Conservation (phyloP, 2,113 vertebrate species). For the Callorhinus ursinus region DNA sequence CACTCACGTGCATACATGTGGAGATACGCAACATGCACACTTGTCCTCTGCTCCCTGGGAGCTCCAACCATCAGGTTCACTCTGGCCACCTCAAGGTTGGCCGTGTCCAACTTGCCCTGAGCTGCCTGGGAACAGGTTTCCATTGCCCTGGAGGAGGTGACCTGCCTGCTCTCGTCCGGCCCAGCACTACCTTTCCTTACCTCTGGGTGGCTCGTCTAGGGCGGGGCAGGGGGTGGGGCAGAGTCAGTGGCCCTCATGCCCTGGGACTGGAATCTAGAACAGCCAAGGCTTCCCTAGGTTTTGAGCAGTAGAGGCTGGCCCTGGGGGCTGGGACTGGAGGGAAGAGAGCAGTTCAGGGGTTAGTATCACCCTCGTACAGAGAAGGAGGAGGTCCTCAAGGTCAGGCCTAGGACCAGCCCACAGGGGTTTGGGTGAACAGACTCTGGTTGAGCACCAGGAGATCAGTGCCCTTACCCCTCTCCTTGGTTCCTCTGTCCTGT, state of each 20-base stretch:
- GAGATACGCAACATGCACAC: not conserved
- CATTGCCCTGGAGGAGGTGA: not conserved
- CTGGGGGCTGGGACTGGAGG: not conserved
- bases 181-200: not conserved
- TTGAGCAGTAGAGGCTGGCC: not conserved
- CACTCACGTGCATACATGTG: accelerated
- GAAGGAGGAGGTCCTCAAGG: not conserved
- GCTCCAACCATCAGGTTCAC: not conserved
- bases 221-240: not conserved
- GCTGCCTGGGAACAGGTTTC: conserved; percentile 10
- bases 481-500: not conserved
- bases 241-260: not conserved
- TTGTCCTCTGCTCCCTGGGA: not conserved
- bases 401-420: not conserved
- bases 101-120: not conserved
- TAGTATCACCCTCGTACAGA: not conserved
- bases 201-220: not conserved
- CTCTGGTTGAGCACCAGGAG: not conserved
- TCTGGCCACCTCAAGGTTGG: not conserved
- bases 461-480: not conserved
- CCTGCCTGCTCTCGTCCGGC: not conserved
- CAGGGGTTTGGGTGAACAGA: not conserved
- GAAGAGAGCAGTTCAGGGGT: not conserved
- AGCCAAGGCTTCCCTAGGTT: not conserved
- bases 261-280: not conserved